These are phyloP conservation scores for Hydrocynus forskahlii DNA, from an alignment of 2,797 vertebrate species.

Conservation along the genomic window DNA sequence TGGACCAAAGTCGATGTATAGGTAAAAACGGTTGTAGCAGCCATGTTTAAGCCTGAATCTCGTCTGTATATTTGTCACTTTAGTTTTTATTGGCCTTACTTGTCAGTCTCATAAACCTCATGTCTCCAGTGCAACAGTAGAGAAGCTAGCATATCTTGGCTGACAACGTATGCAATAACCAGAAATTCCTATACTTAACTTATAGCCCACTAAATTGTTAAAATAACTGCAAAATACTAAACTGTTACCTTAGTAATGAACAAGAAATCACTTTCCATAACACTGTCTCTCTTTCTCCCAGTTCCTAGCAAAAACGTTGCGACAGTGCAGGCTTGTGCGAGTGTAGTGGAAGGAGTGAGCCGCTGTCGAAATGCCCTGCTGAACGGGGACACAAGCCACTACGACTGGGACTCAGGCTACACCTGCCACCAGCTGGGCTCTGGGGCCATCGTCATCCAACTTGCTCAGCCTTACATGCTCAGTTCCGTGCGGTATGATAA, in stretches of 20 bases:
- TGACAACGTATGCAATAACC: no score
- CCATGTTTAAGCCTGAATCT: neutral
- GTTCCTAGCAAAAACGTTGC: constrained; percentile 93
- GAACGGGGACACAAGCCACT: constrained; percentile 96
- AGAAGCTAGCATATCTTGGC: no score
- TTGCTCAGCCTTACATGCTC: constrained; percentile 94
- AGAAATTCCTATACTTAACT: neutral
- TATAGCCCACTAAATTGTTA: neutral
- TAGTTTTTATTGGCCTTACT: no score
- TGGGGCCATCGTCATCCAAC: constrained; percentile 94
- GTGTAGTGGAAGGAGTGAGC: constrained; percentile 95
- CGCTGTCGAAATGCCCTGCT: constrained; percentile 93
- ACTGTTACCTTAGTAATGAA: neutral
- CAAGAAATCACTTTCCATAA: neutral
- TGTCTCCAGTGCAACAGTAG: no score
- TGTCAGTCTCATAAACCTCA: no score
- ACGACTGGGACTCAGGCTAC: constrained; percentile 98
- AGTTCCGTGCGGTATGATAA: constrained; percentile 84
- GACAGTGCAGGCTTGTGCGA: constrained; percentile 90
- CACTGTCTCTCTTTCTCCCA: constrained; percentile 55
- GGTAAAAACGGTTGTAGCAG: neutral
- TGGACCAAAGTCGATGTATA: neutral
- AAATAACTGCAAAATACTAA: neutral
- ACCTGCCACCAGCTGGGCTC: constrained; percentile 98
- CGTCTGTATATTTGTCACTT: neutral